Evolutionary conservation across 2,113 vertebrate species (phyloP).

Genomic region (Hiodon tergisus): DNA sequence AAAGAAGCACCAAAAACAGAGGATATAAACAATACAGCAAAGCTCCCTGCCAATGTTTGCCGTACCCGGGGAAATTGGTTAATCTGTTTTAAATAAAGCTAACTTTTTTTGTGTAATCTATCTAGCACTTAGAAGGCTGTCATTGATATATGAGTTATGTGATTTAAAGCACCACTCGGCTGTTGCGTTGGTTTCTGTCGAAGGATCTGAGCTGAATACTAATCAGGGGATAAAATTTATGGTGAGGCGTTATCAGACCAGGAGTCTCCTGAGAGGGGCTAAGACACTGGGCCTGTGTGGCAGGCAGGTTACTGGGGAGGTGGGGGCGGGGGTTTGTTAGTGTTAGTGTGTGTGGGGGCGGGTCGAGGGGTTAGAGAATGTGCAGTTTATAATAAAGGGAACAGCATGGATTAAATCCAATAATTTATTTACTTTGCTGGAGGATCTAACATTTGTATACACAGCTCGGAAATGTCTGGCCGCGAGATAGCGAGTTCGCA

Average conservation of each 20-base stretch:
- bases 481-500: neutral
- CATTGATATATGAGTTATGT: slow-evolving; percentile 85
- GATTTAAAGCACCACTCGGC: slow-evolving; percentile 76
- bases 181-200: slow-evolving; percentile 75
- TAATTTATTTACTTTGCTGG: slow-evolving; percentile 36
- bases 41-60: slow-evolving; percentile 4
- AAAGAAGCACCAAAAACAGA: slow-evolving; percentile 5
- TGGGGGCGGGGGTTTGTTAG: slow-evolving; percentile 23
- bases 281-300: slow-evolving; percentile 31
- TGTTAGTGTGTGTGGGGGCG: neutral
- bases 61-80: slow-evolving; percentile 66
- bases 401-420: slow-evolving; percentile 35
- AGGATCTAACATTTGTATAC: slow-evolving; percentile 34
- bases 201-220: slow-evolving; percentile 79
- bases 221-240: slow-evolving; percentile 82
- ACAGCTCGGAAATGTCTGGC: slow-evolving; percentile 6
- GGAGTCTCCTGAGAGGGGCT: slow-evolving; percentile 51
- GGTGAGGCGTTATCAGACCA: slow-evolving; percentile 67
- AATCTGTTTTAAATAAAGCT: slow-evolving; percentile 81
- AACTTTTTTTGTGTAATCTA: slow-evolving; percentile 71
- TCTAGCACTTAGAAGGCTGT: slow-evolving; percentile 72
- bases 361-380: neutral
- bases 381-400: slow-evolving; percentile 29
- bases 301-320: slow-evolving; percentile 28
- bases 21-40: slow-evolving; percentile 9